Evolutionary conservation across 2,797 vertebrate genomes (phyloP).

Genomic region (Tarsius wallacei): DNA sequence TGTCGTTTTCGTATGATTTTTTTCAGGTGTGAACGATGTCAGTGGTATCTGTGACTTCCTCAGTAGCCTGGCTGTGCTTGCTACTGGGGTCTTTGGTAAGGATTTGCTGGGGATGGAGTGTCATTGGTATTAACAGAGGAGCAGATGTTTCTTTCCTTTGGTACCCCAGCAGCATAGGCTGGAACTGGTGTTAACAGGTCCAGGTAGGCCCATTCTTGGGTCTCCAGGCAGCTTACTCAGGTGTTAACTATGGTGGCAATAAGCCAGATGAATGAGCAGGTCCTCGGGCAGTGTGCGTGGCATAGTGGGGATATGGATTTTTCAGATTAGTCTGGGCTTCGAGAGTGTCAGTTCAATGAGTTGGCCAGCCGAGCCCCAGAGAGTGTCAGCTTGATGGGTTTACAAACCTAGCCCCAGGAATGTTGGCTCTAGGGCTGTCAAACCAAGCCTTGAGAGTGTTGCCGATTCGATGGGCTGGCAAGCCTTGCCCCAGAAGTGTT

Average conservation of each 20-base stretch:
- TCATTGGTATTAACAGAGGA: no score
- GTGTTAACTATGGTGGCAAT: not conserved
- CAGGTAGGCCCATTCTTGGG: not conserved
- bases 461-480: no score
- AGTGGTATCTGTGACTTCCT: not conserved
- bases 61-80: not conserved
- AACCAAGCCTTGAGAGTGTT: no score
- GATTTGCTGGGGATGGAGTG: not conserved
- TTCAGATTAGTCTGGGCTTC: no score
- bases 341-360: no score
- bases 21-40: not conserved
- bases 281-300: not conserved
- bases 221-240: not conserved
- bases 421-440: no score
- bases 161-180: not conserved
- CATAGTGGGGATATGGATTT: not conserved
- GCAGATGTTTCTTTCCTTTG: not conserved
- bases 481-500: no score
- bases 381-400: no score
- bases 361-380: no score
- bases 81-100: not conserved
- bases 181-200: not conserved
- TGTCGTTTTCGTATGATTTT: not conserved
- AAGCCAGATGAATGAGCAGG: rapidly evolving
- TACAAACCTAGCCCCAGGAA: no score